Conservation (phyloP, 2,797 vertebrate species). For the Gobio occitaniae region DNA sequence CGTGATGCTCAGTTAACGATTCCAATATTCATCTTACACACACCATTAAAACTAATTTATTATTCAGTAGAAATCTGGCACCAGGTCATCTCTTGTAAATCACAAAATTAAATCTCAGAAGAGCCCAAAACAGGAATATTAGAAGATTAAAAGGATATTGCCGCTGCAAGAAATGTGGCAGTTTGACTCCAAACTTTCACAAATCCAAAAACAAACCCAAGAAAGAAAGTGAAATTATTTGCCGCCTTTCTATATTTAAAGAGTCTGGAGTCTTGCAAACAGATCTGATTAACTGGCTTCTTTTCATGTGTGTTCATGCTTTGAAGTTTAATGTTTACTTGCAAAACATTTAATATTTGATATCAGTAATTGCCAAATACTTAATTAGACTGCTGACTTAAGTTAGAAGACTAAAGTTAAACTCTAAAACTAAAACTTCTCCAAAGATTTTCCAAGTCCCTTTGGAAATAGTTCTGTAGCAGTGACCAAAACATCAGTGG, state of each 20-base stretch:
- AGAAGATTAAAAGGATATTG: neutral
- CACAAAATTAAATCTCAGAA: neutral
- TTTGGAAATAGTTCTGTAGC: neutral
- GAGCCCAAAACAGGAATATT: neutral
- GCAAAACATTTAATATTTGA: neutral
- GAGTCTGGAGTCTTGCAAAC: neutral
- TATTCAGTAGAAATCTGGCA: neutral
- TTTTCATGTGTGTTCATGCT: neutral
- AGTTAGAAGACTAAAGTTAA: neutral
- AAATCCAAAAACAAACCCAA: neutral
- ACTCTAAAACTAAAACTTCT: neutral
- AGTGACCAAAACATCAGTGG: neutral
- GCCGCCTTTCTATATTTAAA: neutral
- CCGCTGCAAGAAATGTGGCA: neutral
- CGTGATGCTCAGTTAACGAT: neutral
- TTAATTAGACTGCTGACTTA: neutral
- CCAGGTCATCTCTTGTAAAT: constrained; percentile 1
- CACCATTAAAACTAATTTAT: neutral
- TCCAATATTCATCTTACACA: neutral
- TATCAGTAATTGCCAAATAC: neutral
- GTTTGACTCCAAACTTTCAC: neutral
- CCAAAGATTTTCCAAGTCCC: no score
- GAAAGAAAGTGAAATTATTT: neutral
- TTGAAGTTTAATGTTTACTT: neutral
- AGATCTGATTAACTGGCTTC: neutral